These are phyloP conservation scores for Brachirus orientalis DNA, from an alignment of 2,113 vertebrate species.

Conservation along the genomic window DNA sequence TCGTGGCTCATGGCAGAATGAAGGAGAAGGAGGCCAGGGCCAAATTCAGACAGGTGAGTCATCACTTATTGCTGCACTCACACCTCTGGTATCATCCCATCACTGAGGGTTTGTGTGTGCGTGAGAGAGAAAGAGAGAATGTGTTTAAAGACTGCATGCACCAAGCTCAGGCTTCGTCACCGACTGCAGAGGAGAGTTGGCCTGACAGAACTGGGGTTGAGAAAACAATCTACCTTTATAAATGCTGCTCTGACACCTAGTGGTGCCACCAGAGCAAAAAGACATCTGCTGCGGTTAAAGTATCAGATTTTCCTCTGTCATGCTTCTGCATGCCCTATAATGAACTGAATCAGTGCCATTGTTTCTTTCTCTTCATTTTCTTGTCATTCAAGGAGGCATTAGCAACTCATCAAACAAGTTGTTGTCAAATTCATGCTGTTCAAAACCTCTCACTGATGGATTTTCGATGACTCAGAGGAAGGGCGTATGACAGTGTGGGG, in stretches of 20 bases:
- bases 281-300: not conserved
- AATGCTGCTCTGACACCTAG: slow-evolving; percentile 72
- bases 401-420: not conserved
- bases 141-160: slow-evolving; percentile 64
- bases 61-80: slow-evolving; percentile 33
- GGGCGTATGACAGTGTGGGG: slow-evolving; percentile 27
- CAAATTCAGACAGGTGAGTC: slow-evolving; percentile 92
- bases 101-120: not conserved
- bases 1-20: slow-evolving; percentile 92
- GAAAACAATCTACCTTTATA: slow-evolving; percentile 9
- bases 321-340: not conserved
- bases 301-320: not conserved
- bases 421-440: not conserved
- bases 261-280: slow-evolving; percentile 47
- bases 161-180: slow-evolving; percentile 67
- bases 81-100: slow-evolving; percentile 46
- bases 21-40: slow-evolving; percentile 93
- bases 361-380: not conserved
- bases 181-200: slow-evolving; percentile 62
- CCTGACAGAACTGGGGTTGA: slow-evolving; percentile 27
- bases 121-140: not conserved
- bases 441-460: not conserved
- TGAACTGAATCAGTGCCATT: not conserved
- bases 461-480: slow-evolving; percentile 43
- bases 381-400: not conserved